phyloP scores from a whole-genome alignment of 2,888 invertebrate genomes.

The Empis stercorea region DNA sequence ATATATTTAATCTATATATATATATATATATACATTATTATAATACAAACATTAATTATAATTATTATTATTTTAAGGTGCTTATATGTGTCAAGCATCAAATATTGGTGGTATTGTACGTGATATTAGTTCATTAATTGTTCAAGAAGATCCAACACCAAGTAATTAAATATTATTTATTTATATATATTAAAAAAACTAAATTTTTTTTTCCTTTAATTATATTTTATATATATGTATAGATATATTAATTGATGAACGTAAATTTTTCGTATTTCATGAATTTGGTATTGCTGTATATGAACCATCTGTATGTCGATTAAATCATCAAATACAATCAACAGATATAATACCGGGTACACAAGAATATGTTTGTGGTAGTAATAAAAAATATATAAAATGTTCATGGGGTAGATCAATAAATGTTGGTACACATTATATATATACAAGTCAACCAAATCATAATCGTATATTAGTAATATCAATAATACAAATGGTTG shows the following conservation, averaged over 20 bases:
- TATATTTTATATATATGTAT: constrained; percentile 8
- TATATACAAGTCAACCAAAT: constrained; percentile 59
- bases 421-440: constrained; percentile 55
- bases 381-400: constrained; percentile 24
- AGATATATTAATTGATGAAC: constrained; percentile 47
- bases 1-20: no score
- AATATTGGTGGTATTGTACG: constrained; percentile 56
- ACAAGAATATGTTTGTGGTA: constrained; percentile 60
- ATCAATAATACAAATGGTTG: constrained; percentile 57
- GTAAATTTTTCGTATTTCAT: constrained; percentile 62
- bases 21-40: no score
- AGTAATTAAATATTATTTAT: background rate
- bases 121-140: constrained; percentile 58
- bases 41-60: no score
- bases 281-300: constrained; percentile 62
- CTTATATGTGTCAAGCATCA: constrained; percentile 62
- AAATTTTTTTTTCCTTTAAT: background rate
- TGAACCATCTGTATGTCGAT: constrained; percentile 55
- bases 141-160: constrained; percentile 51
- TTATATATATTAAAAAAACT: background rate
- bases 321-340: constrained; percentile 55
- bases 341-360: constrained; percentile 59
- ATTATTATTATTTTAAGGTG: constrained; percentile 42
- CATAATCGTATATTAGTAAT: constrained; percentile 57
- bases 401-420: constrained; percentile 63